These are phyloP conservation scores for Julus scanicus DNA, from an alignment of 2,888 invertebrate species.

Conservation along the genomic window DNA sequence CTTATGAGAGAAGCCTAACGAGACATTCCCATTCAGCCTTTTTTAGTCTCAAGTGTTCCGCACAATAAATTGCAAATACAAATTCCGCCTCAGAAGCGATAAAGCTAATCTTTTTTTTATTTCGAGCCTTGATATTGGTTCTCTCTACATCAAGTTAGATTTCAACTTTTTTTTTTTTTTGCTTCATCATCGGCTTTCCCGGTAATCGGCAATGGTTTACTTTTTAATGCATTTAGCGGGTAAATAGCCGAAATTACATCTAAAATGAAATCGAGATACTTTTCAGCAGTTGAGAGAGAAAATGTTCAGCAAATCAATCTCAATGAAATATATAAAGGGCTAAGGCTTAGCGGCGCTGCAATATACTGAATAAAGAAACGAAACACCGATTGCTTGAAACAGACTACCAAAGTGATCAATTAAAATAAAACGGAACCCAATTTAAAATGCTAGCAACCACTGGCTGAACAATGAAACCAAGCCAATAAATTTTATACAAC, in stretches of 20 bases:
- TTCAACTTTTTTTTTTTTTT: not conserved
- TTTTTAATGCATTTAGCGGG: slow-evolving; percentile 30
- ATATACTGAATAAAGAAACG: not conserved
- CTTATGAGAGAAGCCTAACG: slow-evolving; percentile 34
- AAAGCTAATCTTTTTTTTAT: slow-evolving; percentile 38
- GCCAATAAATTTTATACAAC: not conserved
- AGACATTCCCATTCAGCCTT: slow-evolving; percentile 39
- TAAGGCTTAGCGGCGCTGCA: not conserved
- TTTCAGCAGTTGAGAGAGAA: slow-evolving; percentile 20
- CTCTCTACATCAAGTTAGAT: not conserved
- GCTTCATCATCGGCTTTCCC: not conserved
- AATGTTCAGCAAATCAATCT: not conserved
- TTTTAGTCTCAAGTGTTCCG: slow-evolving; percentile 22
- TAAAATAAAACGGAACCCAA: not conserved
- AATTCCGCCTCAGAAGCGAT: slow-evolving; percentile 29
- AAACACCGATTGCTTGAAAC: not conserved
- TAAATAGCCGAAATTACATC: slow-evolving; percentile 30
- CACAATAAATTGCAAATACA: slow-evolving; percentile 42
- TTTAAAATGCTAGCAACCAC: not conserved
- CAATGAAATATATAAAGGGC: not conserved
- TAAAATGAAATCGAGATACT: slow-evolving; percentile 22
- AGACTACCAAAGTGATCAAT: slow-evolving; percentile 27
- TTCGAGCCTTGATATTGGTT: slow-evolving; percentile 38
- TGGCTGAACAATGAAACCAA: not conserved
- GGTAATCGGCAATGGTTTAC: not conserved